A percentile compares a stretch with the other conserved stretches of the same genome.
Evolutionary conservation across 2,888 invertebrate genomes (phyloP).

Genomic region (Priocnemis perturbator): DNA sequence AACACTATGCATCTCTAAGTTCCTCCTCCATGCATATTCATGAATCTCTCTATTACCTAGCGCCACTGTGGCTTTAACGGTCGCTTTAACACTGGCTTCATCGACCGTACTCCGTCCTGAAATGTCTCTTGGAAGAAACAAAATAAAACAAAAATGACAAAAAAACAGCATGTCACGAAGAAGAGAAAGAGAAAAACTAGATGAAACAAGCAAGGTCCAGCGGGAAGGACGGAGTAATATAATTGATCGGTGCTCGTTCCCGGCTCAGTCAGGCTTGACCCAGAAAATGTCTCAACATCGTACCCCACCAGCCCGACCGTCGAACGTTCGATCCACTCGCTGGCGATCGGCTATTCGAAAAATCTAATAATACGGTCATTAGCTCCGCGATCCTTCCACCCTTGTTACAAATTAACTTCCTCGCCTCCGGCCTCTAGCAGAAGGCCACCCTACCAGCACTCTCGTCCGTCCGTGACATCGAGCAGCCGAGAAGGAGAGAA

Average conservation of each 20-base stretch:
- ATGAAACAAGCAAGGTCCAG: neutral
- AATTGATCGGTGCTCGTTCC: constrained; percentile 56
- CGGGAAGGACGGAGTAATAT: constrained; percentile 46
- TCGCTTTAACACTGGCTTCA: neutral
- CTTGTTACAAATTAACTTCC: constrained; percentile 48
- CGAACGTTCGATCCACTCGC: neutral
- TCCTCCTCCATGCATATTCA: constrained; percentile 18
- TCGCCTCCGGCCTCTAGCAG: constrained; percentile 44
- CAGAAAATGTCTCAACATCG: constrained; percentile 34
- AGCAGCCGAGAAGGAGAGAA: constrained; percentile 14
- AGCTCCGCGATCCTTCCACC: constrained; percentile 42
- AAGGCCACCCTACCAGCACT: too few relatives aligned
- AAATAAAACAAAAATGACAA: constrained; percentile 7
- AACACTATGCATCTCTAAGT: too few relatives aligned
- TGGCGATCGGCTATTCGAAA: constrained; percentile 10
- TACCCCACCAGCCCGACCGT: neutral
- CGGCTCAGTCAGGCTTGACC: constrained; percentile 57
- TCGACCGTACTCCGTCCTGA: constrained; percentile 9
- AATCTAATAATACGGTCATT: constrained; percentile 65
- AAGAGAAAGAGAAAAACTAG: neutral
- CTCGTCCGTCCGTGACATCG: constrained; percentile 44
- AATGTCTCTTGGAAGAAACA: constrained; percentile 41
- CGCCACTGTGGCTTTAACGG: constrained; percentile 3
- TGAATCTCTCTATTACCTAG: constrained; percentile 28
- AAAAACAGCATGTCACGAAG: constrained; percentile 25